Base-by-base conservation (phyloP, 2,113 vertebrate species). In the Dendrocopos noguchii region DNA sequence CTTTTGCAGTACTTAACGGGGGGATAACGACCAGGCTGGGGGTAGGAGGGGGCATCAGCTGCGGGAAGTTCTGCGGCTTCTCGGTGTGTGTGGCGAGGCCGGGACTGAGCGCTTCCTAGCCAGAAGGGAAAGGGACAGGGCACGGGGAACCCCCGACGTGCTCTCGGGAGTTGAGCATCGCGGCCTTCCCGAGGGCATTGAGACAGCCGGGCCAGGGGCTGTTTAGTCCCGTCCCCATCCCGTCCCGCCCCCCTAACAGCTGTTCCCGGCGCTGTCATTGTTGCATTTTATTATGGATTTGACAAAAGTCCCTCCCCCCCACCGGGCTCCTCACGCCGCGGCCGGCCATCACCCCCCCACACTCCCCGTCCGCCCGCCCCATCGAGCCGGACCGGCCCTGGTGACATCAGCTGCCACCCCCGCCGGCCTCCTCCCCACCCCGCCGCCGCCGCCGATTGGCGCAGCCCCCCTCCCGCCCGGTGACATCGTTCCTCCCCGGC, bases 371-470 rank as follows among this genome's bases (percentile, higher is more conserved):
- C 87, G 96, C 93, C 96, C 92, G 97, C 97, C 98, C 98, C 97
- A 98, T 97, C 97, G 96, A 98, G 97, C 96, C 70, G 92, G 95
- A 96, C 97, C 94, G 93, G 95, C 97, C 97, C 95, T 95, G 96
- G 46, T 98, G 98, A 98, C 98, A 97, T 98, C 98, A 98, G 98
- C 94, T 77, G 81, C 96, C 95, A 91, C 88, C 82, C 83, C 96
- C 95, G 94, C 88, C 88, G 39, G 14, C 73, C 77, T 89, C 63
- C 95, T 96, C 94, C 94, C 19, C 47, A 47, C 47, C 47, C 47
- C 47, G 47, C 47, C 47, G 47, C 47, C 97, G 95, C 97, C 97
- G 95, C 97, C 97, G 47, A 47, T 47, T 47, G 47, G 47, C 18
- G 47, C 47, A 50, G 47, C 47, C 21, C 47, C 47, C 47, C 47